Conservation (phyloP, 2,113 vertebrate genomes). For the Xiphias gladius region DNA sequence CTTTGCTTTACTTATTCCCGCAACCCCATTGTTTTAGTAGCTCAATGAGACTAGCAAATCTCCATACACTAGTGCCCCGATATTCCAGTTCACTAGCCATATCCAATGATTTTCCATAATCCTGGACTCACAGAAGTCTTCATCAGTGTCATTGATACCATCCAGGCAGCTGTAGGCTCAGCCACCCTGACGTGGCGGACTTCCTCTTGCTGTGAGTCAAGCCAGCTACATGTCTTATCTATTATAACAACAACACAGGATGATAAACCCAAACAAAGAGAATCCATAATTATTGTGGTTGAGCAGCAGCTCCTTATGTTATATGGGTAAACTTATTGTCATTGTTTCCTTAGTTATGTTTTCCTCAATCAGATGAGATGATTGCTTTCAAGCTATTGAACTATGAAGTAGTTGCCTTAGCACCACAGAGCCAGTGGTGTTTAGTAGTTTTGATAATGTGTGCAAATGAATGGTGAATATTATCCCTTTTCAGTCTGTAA, state of each 20-base stretch:
- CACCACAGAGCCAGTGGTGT: slow-evolving; percentile 57
- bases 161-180: slow-evolving; percentile 55
- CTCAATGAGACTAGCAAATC: slow-evolving; percentile 51
- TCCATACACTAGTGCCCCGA: slow-evolving; percentile 71
- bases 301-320: slow-evolving; percentile 16
- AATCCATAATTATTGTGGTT: slow-evolving; percentile 9
- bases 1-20: slow-evolving; percentile 14
- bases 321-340: slow-evolving; percentile 26
- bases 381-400: slow-evolving; percentile 42
- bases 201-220: slow-evolving; percentile 50
- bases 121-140: slow-evolving; percentile 34
- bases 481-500: slow-evolving; percentile 30
- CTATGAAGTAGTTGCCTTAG: slow-evolving; percentile 71
- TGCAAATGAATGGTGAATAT: slow-evolving; percentile 35
- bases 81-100: slow-evolving; percentile 54
- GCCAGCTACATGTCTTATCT: slow-evolving; percentile 22
- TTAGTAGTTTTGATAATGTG: slow-evolving; percentile 42
- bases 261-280: slow-evolving; percentile 39
- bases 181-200: slow-evolving; percentile 29
- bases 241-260: slow-evolving; percentile 19
- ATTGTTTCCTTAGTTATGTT: slow-evolving; percentile 33
- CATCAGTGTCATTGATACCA: slow-evolving; percentile 35
- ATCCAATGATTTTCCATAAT: slow-evolving; percentile 43
- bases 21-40: slow-evolving; percentile 60
- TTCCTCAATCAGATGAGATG: slow-evolving; percentile 28